These are phyloP conservation scores for Drosophila rellima DNA, from an alignment of 2,888 invertebrate genomes.

Conservation along the genomic window DNA sequence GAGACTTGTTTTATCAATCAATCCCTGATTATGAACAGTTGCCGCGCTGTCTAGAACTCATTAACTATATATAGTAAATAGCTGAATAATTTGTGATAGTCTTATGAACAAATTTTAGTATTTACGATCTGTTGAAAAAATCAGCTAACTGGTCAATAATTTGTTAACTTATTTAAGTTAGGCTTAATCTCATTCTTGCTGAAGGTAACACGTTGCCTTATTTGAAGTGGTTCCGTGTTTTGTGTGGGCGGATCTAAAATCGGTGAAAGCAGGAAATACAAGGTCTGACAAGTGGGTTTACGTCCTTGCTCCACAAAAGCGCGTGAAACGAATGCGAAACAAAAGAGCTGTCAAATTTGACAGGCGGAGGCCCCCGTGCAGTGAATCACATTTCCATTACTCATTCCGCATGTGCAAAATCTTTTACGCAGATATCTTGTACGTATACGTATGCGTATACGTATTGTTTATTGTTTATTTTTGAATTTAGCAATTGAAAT, in stretches of 20 bases:
- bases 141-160: constrained; percentile 27
- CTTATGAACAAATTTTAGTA: too few species aligned
- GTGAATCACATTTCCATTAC: constrained; percentile 70
- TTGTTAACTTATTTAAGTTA: constrained; percentile 45
- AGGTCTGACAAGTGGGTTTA: constrained; percentile 65
- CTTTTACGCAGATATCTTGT: constrained; percentile 43
- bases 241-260: constrained; percentile 51
- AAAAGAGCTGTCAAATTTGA: constrained; percentile 69
- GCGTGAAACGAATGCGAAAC: constrained; percentile 11
- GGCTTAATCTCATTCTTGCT: constrained; percentile 51
- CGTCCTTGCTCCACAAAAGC: constrained; percentile 74
- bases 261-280: constrained; percentile 75
- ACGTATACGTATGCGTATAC: neutral
- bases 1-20: too few species aligned
- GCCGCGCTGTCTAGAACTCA: too few species aligned
- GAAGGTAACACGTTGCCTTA: constrained; percentile 40
- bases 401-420: constrained; percentile 54
- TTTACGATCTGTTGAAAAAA: too few species aligned
- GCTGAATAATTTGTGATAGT: too few species aligned
- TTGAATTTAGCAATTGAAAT: constrained; percentile 54
- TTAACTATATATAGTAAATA: too few species aligned
- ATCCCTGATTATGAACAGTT: too few species aligned
- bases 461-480: constrained; percentile 55
- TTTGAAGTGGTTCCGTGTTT: constrained; percentile 25
- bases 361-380: constrained; percentile 54